Evolutionary conservation across 2,113 vertebrate species (phyloP), one percentile per base, ranked within the genome.

Genomic region (Cottus gobio): DNA sequence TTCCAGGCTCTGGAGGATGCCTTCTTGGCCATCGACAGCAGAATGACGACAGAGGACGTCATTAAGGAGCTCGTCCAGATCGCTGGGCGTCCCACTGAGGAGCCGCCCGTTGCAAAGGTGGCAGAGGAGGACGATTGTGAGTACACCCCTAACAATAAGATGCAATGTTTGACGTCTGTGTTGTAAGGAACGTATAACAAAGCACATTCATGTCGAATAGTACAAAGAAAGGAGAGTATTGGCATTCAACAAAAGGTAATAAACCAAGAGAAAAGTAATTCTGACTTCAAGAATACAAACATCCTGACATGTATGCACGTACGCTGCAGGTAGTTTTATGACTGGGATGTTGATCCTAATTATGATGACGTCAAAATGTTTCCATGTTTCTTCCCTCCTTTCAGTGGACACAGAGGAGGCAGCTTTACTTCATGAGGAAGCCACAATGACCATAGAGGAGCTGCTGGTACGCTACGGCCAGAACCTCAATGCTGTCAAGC

Each of bases 401-500:
- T 64, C 60, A 99, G 98, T 99, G 95, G 98, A 99, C 90, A 99
- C 96, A 16, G 98, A 99, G 90, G 98, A 99, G 92, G 96, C 98
- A 16, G 96, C 96, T 81, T 92, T 99, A 82, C 95, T 99, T 80
- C 98, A 99, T 0, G 98, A 99, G 84, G 98, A 99, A 90, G 98
- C 98, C 87, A 98, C 98, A 31, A 98, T 99, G 97, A 99, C 98
- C 75, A 99, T 99, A 10, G 98, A 99, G 92, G 98, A 99, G 91
- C 94, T 99, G 85, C 95, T 99, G 48, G 96, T 96, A 0, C 97
- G 98, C 76, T 99, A 98, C 0, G 98, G 98, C 88, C 98, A 99
- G 90, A 95, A 95, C 86, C 87, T 83, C 44, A 99, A 97, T 78
- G 96, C 96, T 82, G 91, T 93, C 89, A 98, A 98, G 94, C 95